These are phyloP conservation scores for Palythoa grandis DNA, from an alignment of 92 coral and sea anemone genomes.

Conservation along the genomic window DNA sequence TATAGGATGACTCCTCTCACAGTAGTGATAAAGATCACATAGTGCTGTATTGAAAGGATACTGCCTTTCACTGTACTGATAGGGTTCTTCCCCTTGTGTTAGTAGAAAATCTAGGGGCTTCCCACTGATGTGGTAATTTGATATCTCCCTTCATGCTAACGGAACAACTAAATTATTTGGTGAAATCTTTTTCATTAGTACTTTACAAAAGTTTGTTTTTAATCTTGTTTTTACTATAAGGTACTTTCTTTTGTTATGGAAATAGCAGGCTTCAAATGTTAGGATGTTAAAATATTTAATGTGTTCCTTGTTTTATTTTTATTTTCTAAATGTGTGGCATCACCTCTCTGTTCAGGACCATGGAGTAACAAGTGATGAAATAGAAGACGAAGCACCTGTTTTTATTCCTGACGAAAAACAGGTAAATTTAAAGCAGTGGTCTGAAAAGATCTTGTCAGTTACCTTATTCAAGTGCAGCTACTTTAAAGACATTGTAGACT, in stretches of 20 bases:
- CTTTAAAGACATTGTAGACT: too few relatives aligned
- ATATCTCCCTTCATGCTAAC: too few relatives aligned
- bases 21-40: background rate
- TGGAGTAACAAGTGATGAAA: slow-evolving; percentile 47
- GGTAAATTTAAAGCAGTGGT: slow-evolving; percentile 38
- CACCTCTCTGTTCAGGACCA: slow-evolving; percentile 13
- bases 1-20: background rate
- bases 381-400: slow-evolving; percentile 54
- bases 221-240: too few relatives aligned
- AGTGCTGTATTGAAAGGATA: background rate
- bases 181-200: too few relatives aligned
- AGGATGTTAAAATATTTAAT: background rate
- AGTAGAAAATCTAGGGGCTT: background rate
- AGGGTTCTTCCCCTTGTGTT: background rate
- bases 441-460: background rate
- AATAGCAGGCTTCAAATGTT: too few relatives aligned
- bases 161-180: too few relatives aligned
- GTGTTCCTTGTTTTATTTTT: background rate
- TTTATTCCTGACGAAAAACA: slow-evolving; percentile 54
- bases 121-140: background rate
- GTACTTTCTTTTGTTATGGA: too few relatives aligned
- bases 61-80: background rate
- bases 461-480: too few relatives aligned
- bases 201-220: too few relatives aligned
- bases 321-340: background rate